Evolutionary conservation across 2,888 invertebrate genomes (phyloP).

Genomic region (Sphaerophoria taeniata): DNA sequence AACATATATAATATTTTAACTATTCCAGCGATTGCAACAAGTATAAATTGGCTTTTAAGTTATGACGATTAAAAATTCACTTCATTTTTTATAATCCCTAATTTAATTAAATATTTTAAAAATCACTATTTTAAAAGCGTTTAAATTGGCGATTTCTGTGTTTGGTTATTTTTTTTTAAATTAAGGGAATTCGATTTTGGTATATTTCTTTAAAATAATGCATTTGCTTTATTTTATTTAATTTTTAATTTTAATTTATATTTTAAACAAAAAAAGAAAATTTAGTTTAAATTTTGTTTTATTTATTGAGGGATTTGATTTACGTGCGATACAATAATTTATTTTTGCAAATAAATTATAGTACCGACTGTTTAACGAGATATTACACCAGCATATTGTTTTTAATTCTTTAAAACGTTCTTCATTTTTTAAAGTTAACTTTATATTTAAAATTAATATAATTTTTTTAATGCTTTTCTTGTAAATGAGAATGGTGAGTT

Average conservation of each 20-base stretch:
- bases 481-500: slow-evolving; percentile 59
- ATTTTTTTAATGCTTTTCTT: slow-evolving; percentile 25
- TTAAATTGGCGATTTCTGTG: slow-evolving; percentile 33
- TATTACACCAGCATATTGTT: slow-evolving; percentile 83
- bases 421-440: slow-evolving; percentile 41
- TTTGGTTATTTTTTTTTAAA: slow-evolving; percentile 22
- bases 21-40: slow-evolving; percentile 64
- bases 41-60: slow-evolving; percentile 54
- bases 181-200: slow-evolving; percentile 63
- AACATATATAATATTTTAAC: slow-evolving; percentile 22
- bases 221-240: slow-evolving; percentile 44
- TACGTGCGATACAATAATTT: slow-evolving; percentile 81
- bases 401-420: slow-evolving; percentile 76
- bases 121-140: slow-evolving; percentile 61
- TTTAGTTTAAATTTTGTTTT: slow-evolving; percentile 76
- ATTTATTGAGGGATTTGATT: slow-evolving; percentile 83
- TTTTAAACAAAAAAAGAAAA: slow-evolving; percentile 8
- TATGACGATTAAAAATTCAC: slow-evolving; percentile 22
- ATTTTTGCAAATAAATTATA: slow-evolving; percentile 81
- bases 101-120: slow-evolving; percentile 23
- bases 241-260: slow-evolving; percentile 49
- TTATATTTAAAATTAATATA: slow-evolving; percentile 50
- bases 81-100: slow-evolving; percentile 41
- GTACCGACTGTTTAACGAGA: slow-evolving; percentile 82
- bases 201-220: slow-evolving; percentile 47